Percentiles rank a stretch among this genome's conserved stretches.
These are phyloP conservation scores for Alouatta palliata DNA, from an alignment of 2,113 vertebrate species.

Conservation along the genomic window DNA sequence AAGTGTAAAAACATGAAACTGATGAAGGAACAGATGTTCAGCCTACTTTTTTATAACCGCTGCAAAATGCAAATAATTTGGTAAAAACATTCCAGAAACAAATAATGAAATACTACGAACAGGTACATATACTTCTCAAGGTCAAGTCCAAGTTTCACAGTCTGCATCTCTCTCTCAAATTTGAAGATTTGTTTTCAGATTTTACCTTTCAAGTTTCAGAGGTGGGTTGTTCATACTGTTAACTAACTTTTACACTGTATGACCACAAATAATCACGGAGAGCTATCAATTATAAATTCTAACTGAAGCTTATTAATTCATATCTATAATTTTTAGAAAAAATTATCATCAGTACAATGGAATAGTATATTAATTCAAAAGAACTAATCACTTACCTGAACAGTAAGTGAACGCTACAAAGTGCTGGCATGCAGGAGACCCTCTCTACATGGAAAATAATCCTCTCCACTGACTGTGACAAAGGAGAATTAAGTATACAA, in stretches of 20 bases:
- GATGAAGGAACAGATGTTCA: neutral
- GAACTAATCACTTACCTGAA: neutral
- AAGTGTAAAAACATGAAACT: neutral
- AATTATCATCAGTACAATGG: neutral
- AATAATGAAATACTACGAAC: neutral
- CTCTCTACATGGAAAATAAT: neutral
- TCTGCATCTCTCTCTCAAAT: neutral
- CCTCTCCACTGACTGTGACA: neutral
- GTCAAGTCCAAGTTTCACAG: neutral
- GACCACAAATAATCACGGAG: neutral
- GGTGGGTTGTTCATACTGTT: neutral
- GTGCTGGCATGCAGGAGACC: neutral
- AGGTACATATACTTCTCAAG: neutral
- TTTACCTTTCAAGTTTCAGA: slow-evolving; percentile 46
- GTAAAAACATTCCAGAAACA: neutral
- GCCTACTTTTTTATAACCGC: neutral
- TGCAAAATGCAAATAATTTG: neutral
- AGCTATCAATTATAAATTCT: neutral
- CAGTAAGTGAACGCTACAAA: neutral
- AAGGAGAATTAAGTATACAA: neutral
- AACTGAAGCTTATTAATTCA: neutral
- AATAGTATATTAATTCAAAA: neutral
- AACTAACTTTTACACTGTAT: neutral
- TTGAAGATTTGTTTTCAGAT: slow-evolving; percentile 24
- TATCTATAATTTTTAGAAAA: neutral